These are phyloP conservation scores for Ochotona princeps DNA, from an alignment of 2,113 vertebrate genomes.

Conservation along the genomic window DNA sequence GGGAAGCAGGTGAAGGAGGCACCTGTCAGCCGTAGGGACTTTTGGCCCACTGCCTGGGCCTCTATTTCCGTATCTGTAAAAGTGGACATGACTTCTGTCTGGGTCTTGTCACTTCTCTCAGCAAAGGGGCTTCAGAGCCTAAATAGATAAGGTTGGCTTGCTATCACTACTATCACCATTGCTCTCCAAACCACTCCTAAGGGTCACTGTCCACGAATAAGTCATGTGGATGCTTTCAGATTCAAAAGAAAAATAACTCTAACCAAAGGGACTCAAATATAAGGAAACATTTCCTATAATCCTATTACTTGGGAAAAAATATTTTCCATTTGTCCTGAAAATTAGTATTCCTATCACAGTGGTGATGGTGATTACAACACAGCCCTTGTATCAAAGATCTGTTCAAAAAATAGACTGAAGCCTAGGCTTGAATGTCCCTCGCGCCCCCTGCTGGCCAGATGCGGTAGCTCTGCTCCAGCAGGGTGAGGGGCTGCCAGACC, in stretches of 20 bases:
- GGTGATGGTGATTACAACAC: background rate
- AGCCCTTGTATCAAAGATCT: background rate
- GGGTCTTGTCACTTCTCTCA: background rate
- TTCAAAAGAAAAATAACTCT: slow-evolving; percentile 25
- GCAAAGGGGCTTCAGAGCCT: background rate
- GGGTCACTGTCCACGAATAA: background rate
- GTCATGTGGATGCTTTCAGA: background rate
- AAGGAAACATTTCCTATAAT: background rate
- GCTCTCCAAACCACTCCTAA: background rate
- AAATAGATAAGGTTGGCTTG: background rate
- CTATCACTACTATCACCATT: background rate
- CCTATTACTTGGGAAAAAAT: background rate
- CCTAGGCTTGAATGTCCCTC: background rate
- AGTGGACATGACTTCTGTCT: background rate
- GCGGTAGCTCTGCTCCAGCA: background rate
- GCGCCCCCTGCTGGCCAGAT: background rate
- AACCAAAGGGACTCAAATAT: background rate
- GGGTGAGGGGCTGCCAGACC: accelerated
- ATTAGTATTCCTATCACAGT: background rate
- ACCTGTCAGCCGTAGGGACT: background rate
- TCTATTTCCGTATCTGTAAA: background rate
- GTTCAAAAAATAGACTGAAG: background rate
- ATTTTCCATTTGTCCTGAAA: background rate
- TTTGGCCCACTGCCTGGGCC: background rate
- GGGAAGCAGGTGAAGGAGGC: background rate